These are phyloP conservation scores for Lasioglossum leucozonium DNA, from an alignment of 2,888 invertebrate species.

Conservation along the genomic window DNA sequence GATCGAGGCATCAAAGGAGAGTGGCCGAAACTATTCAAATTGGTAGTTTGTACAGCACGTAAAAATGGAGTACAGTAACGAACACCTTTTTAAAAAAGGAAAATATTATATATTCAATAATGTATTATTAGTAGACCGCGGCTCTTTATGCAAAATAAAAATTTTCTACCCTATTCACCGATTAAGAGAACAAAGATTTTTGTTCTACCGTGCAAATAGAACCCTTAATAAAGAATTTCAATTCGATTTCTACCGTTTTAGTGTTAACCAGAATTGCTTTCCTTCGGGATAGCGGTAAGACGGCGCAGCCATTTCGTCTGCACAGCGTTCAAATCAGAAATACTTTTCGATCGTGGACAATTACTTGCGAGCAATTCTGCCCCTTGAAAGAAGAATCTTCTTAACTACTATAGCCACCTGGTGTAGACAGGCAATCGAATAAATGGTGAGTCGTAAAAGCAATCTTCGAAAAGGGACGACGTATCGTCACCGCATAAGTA, in stretches of 20 bases:
- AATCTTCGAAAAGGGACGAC: conserved; percentile 34
- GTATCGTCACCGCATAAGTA: conserved; percentile 35
- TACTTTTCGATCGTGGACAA: neutral
- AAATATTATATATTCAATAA: neutral
- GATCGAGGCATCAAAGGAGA: conserved; percentile 4
- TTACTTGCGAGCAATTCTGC: conserved; percentile 19
- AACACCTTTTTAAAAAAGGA: neutral
- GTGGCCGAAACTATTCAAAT: conserved; percentile 2
- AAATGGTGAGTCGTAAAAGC: conserved; percentile 33
- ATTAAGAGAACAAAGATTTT: neutral
- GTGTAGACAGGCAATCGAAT: conserved; percentile 29
- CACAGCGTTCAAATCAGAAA: neutral
- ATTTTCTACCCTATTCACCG: neutral
- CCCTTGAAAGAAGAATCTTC: conserved; percentile 24
- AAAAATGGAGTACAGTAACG: neutral
- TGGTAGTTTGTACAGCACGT: neutral
- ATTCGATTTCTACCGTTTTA: neutral
- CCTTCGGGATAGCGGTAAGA: neutral
- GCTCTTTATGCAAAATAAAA: too few relatives aligned
- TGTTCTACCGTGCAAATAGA: neutral
- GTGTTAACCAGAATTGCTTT: neutral
- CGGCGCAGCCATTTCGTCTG: neutral
- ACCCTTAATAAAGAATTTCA: neutral
- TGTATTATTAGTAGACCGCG: neutral
- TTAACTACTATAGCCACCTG: conserved; percentile 27